Base-by-base conservation (phyloP, 2,797 vertebrate genomes). In the Loris lydekkerianus region DNA sequence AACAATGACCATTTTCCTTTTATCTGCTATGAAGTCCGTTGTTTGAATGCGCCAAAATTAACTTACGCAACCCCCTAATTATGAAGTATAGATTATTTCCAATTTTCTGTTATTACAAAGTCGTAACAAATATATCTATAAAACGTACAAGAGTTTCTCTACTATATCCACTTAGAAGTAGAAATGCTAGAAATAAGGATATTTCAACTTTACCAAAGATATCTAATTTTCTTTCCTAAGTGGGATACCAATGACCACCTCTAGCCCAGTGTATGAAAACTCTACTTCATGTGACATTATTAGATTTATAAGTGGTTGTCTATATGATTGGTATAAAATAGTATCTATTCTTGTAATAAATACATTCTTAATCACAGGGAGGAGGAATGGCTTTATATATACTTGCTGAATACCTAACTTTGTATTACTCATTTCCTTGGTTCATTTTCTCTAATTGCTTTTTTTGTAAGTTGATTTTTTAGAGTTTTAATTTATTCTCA, bases 401-500 rank as follows among this genome's bases (percentile, higher is more conserved):
- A 43, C 2, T 65, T 88, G 78, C 0, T 61, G 46, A n/a, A 77
- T 20, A 86, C 31, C 17, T 46, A 91, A 31, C 25, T 88, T 88
- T 83, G 23, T 88, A 93, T 56, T 53, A 10, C 84, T 94, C 15
- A 76, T 2, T 87, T 37, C 5, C 56, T 80, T 89, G 91, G 93
- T 29, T 29, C n/a, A 83, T 82, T 94, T 97, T 73, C n/a, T 89
- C 46, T 89, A 67, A 69, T 8, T 92, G 2, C 49, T 53, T 61
- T 21, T 69, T 94, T 75, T 90, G 56, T 9, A 88, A 76, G 81
- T 17, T 76, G 20, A 75, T 87, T 86, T 72, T 67, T 58, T 20
- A 7, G 83, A 80, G 31, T 53, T 86, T 75, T 78, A 53, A 78
- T 73, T 96, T 85, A 84, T 87, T 87, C 49, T 83, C 29, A 90